Evolutionary conservation across 2,888 invertebrate species (phyloP).

Genomic region (Lordiphosa fenestrarum): DNA sequence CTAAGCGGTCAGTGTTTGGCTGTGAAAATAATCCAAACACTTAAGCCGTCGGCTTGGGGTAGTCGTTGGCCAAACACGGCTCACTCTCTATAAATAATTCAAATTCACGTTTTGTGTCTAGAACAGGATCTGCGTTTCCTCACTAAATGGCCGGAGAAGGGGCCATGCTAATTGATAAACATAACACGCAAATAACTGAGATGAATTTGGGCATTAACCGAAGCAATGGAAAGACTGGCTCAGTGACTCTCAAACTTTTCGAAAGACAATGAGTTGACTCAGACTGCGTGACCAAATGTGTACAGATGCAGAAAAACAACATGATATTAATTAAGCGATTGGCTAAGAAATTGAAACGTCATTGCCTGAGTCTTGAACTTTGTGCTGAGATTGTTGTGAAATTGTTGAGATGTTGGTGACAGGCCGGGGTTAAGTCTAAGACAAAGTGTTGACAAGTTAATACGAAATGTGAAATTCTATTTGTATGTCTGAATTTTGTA

Average conservation of each 20-base stretch:
- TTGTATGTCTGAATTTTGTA: no score
- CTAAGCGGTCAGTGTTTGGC: slow-evolving; percentile 39
- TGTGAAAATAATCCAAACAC: slow-evolving; percentile 53
- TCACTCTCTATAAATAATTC: slow-evolving; percentile 64
- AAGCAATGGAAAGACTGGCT: not conserved
- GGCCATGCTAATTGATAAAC: slow-evolving; percentile 61
- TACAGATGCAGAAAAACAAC: not conserved
- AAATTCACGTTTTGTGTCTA: slow-evolving; percentile 47
- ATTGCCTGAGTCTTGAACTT: slow-evolving; percentile 20
- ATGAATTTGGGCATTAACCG: slow-evolving; percentile 40
- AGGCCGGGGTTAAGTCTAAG: not conserved
- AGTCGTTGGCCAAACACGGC: slow-evolving; percentile 19
- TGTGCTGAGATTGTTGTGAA: slow-evolving; percentile 28
- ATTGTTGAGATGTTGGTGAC: slow-evolving; percentile 11
- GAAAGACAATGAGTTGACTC: not conserved
- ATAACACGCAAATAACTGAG: slow-evolving; percentile 49
- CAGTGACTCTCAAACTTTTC: slow-evolving; percentile 24
- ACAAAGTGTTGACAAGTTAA: not conserved
- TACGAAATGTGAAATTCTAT: no score
- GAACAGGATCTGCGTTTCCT: slow-evolving; percentile 56
- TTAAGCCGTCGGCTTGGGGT: slow-evolving; percentile 16
- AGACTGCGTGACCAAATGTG: slow-evolving; percentile 8
- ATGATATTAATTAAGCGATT: slow-evolving; percentile 1
- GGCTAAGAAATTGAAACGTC: slow-evolving; percentile 8
- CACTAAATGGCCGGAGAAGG: slow-evolving; percentile 4